phyloP scores from a whole-genome alignment of 2,113 vertebrate species.

The Melanocharis versteri region DNA sequence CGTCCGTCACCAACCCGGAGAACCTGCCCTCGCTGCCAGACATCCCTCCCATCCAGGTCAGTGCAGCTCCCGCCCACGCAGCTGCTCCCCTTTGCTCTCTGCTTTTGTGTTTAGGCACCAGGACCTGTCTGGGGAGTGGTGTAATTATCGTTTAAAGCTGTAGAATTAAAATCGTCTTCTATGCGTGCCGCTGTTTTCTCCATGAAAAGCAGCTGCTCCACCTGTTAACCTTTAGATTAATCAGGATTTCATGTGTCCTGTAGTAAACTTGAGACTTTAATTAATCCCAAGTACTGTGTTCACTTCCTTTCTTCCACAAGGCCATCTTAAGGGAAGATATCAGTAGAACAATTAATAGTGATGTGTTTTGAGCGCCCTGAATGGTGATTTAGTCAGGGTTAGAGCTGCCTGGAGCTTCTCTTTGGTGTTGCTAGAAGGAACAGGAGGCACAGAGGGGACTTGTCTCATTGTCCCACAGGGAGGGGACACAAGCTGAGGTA shows the following conservation, averaged over 20 bases:
- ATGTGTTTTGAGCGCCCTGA: neutral
- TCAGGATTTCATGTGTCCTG: neutral
- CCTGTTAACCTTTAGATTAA: neutral
- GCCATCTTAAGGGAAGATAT: rapidly evolving
- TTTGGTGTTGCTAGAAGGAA: neutral
- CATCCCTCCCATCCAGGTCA: slow-evolving; percentile 97
- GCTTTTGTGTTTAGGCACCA: neutral
- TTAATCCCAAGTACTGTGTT: neutral
- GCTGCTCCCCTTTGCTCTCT: too few relatives aligned
- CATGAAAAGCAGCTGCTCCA: neutral
- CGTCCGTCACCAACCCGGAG: slow-evolving; percentile 97
- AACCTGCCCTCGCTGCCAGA: slow-evolving; percentile 95
- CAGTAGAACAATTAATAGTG: neutral
- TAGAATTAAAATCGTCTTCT: neutral
- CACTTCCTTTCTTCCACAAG: neutral
- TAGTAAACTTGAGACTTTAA: neutral
- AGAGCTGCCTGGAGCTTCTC: neutral
- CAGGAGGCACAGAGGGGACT: neutral
- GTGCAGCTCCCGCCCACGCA: neutral
- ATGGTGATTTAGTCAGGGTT: neutral
- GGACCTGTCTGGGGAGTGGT: neutral
- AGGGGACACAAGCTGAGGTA: neutral
- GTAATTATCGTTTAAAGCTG: rapidly evolving
- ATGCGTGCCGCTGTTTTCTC: rapidly evolving
- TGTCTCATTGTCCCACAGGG: neutral